These are phyloP conservation scores for Spodoptera exigua DNA, from an alignment of 2,888 invertebrate species.

Conservation along the genomic window DNA sequence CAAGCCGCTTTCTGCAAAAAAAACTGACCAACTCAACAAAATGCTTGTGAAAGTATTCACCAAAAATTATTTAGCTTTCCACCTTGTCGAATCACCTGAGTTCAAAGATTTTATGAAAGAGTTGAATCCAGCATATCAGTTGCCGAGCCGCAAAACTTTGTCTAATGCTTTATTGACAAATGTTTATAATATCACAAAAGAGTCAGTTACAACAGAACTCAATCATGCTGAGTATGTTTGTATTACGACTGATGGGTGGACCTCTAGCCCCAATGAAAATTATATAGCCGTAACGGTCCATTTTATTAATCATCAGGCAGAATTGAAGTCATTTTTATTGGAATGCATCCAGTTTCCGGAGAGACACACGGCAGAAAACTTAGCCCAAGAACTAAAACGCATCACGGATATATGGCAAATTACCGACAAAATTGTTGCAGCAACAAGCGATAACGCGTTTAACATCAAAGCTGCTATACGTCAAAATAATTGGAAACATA, in stretches of 20 bases:
- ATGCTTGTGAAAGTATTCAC: not conserved
- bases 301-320: conserved; percentile 1
- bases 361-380: not conserved
- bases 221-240: conserved; percentile 2
- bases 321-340: conserved; percentile 3
- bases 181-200: not conserved
- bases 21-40: conserved; percentile 1
- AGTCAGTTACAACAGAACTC: not conserved
- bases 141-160: conserved; percentile 7
- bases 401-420: conserved; percentile 16
- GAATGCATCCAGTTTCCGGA: conserved; percentile 1
- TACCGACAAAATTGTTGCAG: conserved; percentile 19
- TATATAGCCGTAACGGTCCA: conserved; percentile 1
- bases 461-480: conserved; percentile 32
- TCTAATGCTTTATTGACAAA: conserved; percentile 8
- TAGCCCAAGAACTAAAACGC: conserved; percentile 6
- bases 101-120: not conserved
- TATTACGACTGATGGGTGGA: conserved; percentile 9
- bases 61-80: conserved; percentile 9
- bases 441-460: conserved; percentile 28
- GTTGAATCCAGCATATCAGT: not conserved
- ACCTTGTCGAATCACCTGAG: not conserved
- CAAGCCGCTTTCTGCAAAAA: conserved; percentile 5
- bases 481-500: conserved; percentile 23
- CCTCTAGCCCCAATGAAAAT: conserved; percentile 1